Conservation (phyloP, 2,888 invertebrate genomes). For the Torymus texanus region DNA sequence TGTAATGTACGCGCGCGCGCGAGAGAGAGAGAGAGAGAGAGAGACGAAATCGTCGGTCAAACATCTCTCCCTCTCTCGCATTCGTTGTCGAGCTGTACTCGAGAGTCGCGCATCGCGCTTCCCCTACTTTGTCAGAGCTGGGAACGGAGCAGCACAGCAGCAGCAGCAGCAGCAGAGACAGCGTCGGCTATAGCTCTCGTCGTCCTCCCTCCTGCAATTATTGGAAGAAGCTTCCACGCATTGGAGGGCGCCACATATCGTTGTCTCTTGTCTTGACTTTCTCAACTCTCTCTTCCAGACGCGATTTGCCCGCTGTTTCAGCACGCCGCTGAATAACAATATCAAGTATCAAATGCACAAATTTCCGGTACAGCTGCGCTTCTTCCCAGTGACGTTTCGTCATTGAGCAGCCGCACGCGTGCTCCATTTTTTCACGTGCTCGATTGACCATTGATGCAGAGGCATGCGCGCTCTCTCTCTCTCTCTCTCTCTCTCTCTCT, state of each 20-base stretch:
- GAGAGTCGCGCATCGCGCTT: constrained; percentile 20
- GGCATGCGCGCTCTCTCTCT: too few species aligned
- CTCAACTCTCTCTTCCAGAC: constrained; percentile 7
- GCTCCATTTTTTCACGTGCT: too few species aligned
- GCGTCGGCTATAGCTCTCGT: not conserved
- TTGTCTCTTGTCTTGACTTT: constrained; percentile 48
- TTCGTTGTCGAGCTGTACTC: not conserved
- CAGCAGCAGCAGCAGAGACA: too few species aligned
- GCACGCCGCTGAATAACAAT: constrained; percentile 64
- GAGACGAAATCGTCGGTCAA: constrained; percentile 47
- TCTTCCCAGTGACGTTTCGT: too few species aligned
- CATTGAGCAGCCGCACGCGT: too few species aligned
- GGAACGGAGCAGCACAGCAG: too few species aligned
- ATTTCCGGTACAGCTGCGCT: too few species aligned
- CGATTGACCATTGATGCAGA: too few species aligned
- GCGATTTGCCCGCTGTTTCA: constrained; percentile 56
- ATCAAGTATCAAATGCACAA: constrained; percentile 44
- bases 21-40: constrained; percentile 19
- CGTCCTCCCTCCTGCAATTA: constrained; percentile 51
- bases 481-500: too few species aligned
- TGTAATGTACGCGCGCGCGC: constrained; percentile 22
- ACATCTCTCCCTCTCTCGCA: constrained; percentile 18
- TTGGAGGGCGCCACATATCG: constrained; percentile 72
- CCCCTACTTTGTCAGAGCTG: constrained; percentile 7
- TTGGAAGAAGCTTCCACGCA: constrained; percentile 59